Conservation (phyloP, 2,888 invertebrate genomes). For the Synanthedon tipuliformis region DNA sequence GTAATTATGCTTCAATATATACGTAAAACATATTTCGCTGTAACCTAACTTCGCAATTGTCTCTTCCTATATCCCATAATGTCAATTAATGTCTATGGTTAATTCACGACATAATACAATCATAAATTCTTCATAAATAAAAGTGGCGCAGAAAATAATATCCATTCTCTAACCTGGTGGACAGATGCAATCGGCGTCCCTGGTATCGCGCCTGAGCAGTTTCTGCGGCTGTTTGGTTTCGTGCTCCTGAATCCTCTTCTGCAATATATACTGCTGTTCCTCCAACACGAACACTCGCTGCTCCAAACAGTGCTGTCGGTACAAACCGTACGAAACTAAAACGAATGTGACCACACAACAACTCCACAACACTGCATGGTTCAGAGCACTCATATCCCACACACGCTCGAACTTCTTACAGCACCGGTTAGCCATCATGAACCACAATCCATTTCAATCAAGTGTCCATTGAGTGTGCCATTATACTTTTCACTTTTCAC, state of each 20-base stretch:
- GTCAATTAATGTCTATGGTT: too few species aligned
- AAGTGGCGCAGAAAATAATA: too few species aligned
- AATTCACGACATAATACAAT: too few species aligned
- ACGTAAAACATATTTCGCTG: too few species aligned
- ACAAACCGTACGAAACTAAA: slow-evolving; percentile 46
- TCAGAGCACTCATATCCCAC: slow-evolving; percentile 36
- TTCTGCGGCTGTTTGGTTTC: slow-evolving; percentile 17
- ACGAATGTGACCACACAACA: slow-evolving; percentile 48
- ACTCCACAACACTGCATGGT: slow-evolving; percentile 56
- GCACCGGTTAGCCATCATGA: neutral
- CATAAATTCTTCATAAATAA: too few species aligned
- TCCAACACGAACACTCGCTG: slow-evolving; percentile 45
- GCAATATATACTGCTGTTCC: slow-evolving; percentile 22
- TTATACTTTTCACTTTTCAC: neutral
- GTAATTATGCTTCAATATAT: too few species aligned
- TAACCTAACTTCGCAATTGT: too few species aligned
- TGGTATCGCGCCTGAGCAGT: slow-evolving; percentile 34
- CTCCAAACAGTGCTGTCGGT: slow-evolving; percentile 51
- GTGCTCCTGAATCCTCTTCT: slow-evolving; percentile 17
- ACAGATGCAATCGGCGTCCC: slow-evolving; percentile 58
- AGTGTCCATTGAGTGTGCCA: neutral
- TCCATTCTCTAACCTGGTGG: slow-evolving; percentile 48
- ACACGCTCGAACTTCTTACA: slow-evolving; percentile 7
- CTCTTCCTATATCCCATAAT: too few species aligned
- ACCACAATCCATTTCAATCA: neutral